A percentile compares a stretch with the other conserved stretches of the same genome.
Conservation (phyloP, 2,797 vertebrate genomes). For the Phoeniculus purpureus region DNA sequence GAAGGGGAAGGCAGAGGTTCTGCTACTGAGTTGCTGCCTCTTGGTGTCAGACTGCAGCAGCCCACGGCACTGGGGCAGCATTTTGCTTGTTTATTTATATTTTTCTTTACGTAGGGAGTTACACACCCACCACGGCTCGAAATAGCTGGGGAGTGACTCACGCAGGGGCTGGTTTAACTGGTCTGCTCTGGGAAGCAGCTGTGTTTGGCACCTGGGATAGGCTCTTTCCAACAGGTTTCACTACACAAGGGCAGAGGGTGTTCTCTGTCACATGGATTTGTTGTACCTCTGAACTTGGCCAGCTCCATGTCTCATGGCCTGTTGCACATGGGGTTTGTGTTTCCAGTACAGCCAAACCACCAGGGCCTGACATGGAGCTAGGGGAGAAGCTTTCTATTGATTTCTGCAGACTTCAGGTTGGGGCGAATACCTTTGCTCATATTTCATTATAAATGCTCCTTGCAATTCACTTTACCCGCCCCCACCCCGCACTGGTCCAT, state of each 20-base stretch:
- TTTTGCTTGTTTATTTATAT: slow-evolving; percentile 38
- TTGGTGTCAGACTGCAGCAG: neutral
- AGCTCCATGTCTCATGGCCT: rapidly evolving
- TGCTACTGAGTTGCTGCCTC: neutral
- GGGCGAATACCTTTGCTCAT: neutral
- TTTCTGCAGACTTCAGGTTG: rapidly evolving
- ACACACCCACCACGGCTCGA: slow-evolving; percentile 40
- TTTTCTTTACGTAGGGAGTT: neutral
- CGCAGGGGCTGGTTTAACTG: neutral
- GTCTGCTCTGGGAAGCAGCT: neutral
- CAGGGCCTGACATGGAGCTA: neutral
- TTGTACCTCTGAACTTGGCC: neutral
- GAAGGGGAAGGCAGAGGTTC: neutral
- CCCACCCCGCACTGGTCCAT: rapidly evolving
- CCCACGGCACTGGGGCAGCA: neutral
- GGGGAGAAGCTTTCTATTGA: neutral
- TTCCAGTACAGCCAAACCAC: neutral
- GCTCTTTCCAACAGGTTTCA: neutral
- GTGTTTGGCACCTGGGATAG: slow-evolving; percentile 7
- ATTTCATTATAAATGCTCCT: neutral
- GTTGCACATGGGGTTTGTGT: neutral
- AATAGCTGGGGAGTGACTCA: slow-evolving; percentile 68
- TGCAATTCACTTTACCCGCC: rapidly evolving
- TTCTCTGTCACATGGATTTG: neutral
- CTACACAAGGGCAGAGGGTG: neutral